Evolutionary conservation across 2,888 invertebrate species (phyloP).

Genomic region (Hoplodrina ambigua): DNA sequence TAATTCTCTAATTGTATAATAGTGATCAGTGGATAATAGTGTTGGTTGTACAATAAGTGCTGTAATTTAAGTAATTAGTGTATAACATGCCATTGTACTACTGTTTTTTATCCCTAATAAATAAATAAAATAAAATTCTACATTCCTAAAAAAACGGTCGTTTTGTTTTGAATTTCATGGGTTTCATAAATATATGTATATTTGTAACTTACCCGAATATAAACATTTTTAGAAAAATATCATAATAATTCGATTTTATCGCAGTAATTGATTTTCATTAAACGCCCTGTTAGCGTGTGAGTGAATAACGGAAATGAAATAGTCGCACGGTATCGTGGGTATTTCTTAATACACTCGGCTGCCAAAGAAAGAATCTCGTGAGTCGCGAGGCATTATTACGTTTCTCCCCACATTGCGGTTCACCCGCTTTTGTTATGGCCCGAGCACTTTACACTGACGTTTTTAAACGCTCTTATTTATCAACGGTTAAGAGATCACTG

Average conservation of each 20-base stretch:
- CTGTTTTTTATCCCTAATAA: no score
- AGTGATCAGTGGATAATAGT: no score
- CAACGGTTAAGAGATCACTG: constrained; percentile 53
- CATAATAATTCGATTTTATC: constrained; percentile 14
- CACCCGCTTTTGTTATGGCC: constrained; percentile 66
- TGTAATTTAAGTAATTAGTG: no score
- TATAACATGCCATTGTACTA: no score
- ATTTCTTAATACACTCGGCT: constrained; percentile 75
- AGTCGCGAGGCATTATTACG: constrained; percentile 71
- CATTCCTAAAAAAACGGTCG: no score
- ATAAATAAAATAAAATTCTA: no score
- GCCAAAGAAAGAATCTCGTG: constrained; percentile 73
- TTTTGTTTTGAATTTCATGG: no score
- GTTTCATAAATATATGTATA: no score
- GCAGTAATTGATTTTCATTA: constrained; percentile 45
- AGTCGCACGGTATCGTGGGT: constrained; percentile 68
- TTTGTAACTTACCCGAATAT: no score
- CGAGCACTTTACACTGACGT: constrained; percentile 56
- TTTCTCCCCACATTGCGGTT: constrained; percentile 63
- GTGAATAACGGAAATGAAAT: constrained; percentile 71
- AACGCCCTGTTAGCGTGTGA: constrained; percentile 40
- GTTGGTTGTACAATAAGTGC: no score
- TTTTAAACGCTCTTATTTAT: constrained; percentile 57
- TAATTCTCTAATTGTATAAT: no score
- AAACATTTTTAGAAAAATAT: neutral